phyloP scores from a whole-genome alignment of 2,113 vertebrate species.

The Actenoides lindsayi region DNA sequence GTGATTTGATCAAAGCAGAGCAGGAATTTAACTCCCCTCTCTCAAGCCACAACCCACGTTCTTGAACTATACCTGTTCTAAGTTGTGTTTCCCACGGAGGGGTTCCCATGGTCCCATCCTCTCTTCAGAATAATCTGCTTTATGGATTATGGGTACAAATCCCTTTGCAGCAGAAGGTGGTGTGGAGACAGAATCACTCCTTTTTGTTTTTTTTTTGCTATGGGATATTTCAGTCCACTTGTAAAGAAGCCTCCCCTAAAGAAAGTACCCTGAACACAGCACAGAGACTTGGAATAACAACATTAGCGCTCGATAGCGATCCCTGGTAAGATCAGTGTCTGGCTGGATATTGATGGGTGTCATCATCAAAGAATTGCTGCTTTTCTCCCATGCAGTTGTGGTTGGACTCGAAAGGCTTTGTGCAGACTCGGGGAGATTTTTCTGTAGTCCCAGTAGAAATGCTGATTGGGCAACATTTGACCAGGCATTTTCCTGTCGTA shows the following conservation, averaged over 20 bases:
- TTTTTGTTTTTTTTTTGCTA: neutral
- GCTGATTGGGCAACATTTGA: neutral
- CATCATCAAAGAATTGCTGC: neutral
- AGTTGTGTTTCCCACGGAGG: neutral
- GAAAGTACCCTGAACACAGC: neutral
- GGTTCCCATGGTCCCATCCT: neutral
- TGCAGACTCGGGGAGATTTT: neutral
- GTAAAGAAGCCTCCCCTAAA: neutral
- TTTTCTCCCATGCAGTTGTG: neutral
- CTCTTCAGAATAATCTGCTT: neutral
- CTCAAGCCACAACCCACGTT: neutral
- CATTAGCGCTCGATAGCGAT: neutral
- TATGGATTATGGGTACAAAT: neutral
- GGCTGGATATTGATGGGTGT: neutral
- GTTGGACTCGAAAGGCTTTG: neutral
- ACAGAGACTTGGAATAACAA: neutral
- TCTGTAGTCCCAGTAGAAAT: neutral
- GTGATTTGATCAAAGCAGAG: conserved; percentile 35
- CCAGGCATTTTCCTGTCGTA: neutral
- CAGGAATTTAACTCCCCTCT: neutral
- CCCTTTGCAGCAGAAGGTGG: neutral
- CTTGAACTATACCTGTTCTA: neutral
- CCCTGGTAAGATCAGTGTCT: neutral
- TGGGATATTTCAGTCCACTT: neutral
- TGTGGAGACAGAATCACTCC: neutral